Evolutionary conservation across 2,113 vertebrate genomes (phyloP).

Genomic region (Okapia johnstoni): DNA sequence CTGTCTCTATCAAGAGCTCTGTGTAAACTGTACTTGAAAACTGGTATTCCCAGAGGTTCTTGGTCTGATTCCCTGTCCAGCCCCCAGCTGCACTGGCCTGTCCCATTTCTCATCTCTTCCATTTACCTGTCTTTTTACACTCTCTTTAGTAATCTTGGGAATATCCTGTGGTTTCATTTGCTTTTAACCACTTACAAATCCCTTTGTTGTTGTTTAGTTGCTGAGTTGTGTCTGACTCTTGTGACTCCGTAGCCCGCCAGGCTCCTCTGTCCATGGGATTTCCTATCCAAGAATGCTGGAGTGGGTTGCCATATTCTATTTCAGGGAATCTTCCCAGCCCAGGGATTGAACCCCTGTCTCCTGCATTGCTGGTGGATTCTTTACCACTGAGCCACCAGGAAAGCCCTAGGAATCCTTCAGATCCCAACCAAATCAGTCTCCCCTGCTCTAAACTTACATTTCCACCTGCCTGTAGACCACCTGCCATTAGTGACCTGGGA

Average conservation of each 20-base stretch:
- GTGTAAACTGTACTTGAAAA: not conserved
- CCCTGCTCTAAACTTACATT: not conserved
- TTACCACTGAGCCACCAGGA: not conserved
- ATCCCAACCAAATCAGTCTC: rapidly evolving
- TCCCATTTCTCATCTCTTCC: not conserved
- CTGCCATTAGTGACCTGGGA: not conserved
- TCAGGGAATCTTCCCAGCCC: not conserved
- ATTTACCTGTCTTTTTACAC: not conserved
- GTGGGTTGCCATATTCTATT: not conserved
- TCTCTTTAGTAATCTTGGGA: not conserved
- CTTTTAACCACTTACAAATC: not conserved
- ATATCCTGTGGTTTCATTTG: not conserved
- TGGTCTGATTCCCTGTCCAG: not conserved
- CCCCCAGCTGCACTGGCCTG: rapidly evolving
- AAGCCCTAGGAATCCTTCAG: not conserved
- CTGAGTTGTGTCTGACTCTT: not conserved
- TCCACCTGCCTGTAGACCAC: not conserved
- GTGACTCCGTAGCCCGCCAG: not conserved
- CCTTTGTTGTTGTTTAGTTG: not conserved
- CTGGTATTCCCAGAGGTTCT: not conserved
- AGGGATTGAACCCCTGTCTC: not conserved
- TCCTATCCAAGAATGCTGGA: not conserved
- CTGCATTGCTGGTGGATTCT: rapidly evolving
- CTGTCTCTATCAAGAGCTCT: not conserved
- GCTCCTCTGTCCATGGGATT: not conserved